These are phyloP conservation scores for Perizoma flavofasciatum DNA, from an alignment of 2,888 invertebrate species.

Conservation along the genomic window DNA sequence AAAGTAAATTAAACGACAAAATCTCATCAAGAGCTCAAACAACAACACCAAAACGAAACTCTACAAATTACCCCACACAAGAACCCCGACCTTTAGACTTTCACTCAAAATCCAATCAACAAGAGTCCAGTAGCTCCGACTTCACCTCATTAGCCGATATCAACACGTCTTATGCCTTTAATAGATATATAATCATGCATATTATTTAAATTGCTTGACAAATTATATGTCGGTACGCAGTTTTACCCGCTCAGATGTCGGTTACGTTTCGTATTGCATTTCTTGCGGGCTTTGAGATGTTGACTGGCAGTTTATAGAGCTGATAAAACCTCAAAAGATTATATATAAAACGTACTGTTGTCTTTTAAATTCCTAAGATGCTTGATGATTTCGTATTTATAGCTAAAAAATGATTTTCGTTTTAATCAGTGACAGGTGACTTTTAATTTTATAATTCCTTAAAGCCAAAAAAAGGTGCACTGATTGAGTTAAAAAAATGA, in stretches of 20 bases:
- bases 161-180: constrained; percentile 77
- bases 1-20: constrained; percentile 13
- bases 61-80: constrained; percentile 31
- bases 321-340: constrained; percentile 37
- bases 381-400: too few relatives aligned
- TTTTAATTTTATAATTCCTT: too few relatives aligned
- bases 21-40: constrained; percentile 6
- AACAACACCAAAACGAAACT: constrained; percentile 15
- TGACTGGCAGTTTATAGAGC: constrained; percentile 50
- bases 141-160: constrained; percentile 77
- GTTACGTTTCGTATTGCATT: constrained; percentile 74
- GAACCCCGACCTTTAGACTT: constrained; percentile 50
- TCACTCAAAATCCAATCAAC: constrained; percentile 56
- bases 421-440: too few relatives aligned
- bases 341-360: too few relatives aligned
- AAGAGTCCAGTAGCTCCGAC: constrained; percentile 50
- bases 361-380: too few relatives aligned
- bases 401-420: too few relatives aligned
- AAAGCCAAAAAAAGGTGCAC: too few relatives aligned
- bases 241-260: constrained; percentile 74
- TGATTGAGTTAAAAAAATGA: too few relatives aligned
- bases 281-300: constrained; percentile 64
- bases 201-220: constrained; percentile 83
- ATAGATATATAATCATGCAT: constrained; percentile 81
- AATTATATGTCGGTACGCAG: constrained; percentile 77